Evolutionary conservation across 2,797 vertebrate genomes (phyloP), one percentile per base, ranked within the genome.

Genomic region (Dicrostonyx torquatus): DNA sequence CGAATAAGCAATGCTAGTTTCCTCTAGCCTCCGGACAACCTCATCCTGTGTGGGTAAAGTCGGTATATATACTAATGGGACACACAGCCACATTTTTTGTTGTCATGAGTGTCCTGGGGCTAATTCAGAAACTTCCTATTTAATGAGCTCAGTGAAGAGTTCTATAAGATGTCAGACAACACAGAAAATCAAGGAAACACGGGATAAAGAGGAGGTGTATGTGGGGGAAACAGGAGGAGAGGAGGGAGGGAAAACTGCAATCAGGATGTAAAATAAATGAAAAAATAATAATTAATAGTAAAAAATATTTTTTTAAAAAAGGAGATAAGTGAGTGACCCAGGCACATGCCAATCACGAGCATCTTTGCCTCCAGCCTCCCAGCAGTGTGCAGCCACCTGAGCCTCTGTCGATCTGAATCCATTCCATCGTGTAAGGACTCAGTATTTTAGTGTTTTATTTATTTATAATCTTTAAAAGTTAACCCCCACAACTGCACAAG

Each of bases 401-500:
- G 37, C 43, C 14, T 89, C 84, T 91, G 1, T 34, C 53, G 5
- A 89, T 62, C 70, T 18, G 17, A 18, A 40, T 12, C 7, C 66
- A 78, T 64, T 88, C 34, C 14, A 20, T 50, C 10, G 20, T 7
- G 1, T 48, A 66, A 87, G 66, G 18, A 87, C 53, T 64, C 34
- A 55, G 62, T 26, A 60, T 87, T 80, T 94, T 82, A 87, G 50
- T 73, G n/a, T 20, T 58, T 84, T 62, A 34, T 17, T 62, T 83
- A 26, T 31, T 94, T 89, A 26, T 87, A 84, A 91, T 66, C 15
- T 70, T 94, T 90, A 55, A 88, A 94, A 95, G 88, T 86, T 62
- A 93, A 82, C 10, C 31, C 37, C 98, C 98, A 98, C 98, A 98
- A 98, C 98, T 98, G 98, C 98, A 98, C 98, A 98, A 97, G 97